Base-by-base conservation (phyloP, 2,888 invertebrate genomes). In the Drosophila mulleri region DNA sequence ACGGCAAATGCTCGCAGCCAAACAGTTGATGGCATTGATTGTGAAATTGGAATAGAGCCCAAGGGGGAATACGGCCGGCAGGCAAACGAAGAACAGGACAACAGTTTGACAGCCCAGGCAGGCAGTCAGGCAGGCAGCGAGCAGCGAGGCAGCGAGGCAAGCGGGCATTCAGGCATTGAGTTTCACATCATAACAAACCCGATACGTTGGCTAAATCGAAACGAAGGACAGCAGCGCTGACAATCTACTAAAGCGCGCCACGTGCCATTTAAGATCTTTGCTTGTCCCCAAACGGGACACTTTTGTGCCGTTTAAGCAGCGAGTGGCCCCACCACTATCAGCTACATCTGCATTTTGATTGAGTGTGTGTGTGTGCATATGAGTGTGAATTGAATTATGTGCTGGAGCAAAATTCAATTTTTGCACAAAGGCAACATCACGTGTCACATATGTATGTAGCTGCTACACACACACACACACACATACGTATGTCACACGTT, bases 321-420 rank as follows among this genome's bases (percentile, higher is more conserved):
- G 44, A n/a, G 26, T n/a, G 9, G 26, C 9, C 48, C 35, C 68
- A 18, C 53, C 52, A 44, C 52, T 67, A 67, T 68, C 61, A 29
- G 52, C 59, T 70, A 42, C 71, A 67, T 67, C 67, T 67, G 67
- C 67, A 68, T 66, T 53, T 52, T 56, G 74, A 67, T 72, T 70
- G 59, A 37, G 35, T 14, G 16, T 44, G 9, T 56, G 62, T 53
- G 76, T 75, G 60, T 16, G n/a, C 48, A 29, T 48, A n/a, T 56
- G 64, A 58, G 79, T 77, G 76, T 64, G 82, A 87, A 89, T 90
- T 80, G 82, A 88, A 82, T 88, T 90, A 83, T 78, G 58, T 62
- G 47, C 62, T 63, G 74, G 73, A 72, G 77, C 69, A 60, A 75
- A 90, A 89, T 88, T 90, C 78, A 88, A 90, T 88, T 89, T 85